phyloP scores from a whole-genome alignment of 2,888 invertebrate species.

The Hypselothyrea guttata region DNA sequence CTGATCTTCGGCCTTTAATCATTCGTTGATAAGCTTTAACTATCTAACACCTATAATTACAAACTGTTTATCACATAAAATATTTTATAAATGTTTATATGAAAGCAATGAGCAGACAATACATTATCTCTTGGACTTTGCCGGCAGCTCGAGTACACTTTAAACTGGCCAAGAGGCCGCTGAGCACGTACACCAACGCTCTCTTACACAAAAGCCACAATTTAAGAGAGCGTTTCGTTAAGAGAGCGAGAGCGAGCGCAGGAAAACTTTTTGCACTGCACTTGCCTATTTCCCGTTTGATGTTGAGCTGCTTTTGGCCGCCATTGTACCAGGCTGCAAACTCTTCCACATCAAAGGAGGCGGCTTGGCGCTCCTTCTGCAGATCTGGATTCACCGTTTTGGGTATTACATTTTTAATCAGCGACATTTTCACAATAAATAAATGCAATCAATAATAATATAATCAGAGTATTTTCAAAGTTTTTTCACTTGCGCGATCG shows the following conservation, averaged over 20 bases:
- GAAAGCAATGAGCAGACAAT: constrained; percentile 13
- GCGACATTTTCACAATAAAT: constrained; percentile 61
- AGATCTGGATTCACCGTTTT: constrained; percentile 72
- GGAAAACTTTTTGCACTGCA: background rate
- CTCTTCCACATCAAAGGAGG: constrained; percentile 87
- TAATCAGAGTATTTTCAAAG: background rate
- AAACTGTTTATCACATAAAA: background rate
- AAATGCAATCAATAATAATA: background rate
- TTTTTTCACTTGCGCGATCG: no score
- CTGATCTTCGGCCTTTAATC: constrained; percentile 18
- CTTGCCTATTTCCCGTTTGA: constrained; percentile 63
- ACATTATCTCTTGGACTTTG: constrained; percentile 58
- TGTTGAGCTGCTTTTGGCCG: constrained; percentile 84
- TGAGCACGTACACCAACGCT: constrained; percentile 10
- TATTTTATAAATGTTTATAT: constrained; percentile 32
- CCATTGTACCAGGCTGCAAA: constrained; percentile 91
- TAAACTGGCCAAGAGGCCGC: constrained; percentile 2
- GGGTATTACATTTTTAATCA: constrained; percentile 58
- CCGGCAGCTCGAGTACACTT: constrained; percentile 8
- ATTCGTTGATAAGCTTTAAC: constrained; percentile 21
- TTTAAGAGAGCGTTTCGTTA: background rate
- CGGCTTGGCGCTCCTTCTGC: constrained; percentile 66
- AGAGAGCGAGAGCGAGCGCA: background rate
- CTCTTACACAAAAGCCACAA: background rate
- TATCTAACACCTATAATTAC: background rate